Conservation (phyloP, 2,113 vertebrate species). For the Tenrec ecaudatus region DNA sequence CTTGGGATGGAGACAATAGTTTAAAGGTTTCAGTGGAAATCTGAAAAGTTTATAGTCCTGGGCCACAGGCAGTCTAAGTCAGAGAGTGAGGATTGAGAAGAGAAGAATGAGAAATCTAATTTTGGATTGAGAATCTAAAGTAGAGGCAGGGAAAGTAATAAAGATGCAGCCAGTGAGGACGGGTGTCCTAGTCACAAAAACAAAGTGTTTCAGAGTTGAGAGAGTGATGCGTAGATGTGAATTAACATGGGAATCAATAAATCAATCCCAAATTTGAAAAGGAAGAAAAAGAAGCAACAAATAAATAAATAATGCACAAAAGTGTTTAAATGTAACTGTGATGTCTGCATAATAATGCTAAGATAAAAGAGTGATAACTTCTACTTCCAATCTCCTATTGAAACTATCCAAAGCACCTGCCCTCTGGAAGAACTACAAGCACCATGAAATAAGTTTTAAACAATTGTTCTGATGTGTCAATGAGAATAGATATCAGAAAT, state of each 20-base stretch:
- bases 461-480: neutral
- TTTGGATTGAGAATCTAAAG: neutral
- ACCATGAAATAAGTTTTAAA: neutral
- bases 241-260: neutral
- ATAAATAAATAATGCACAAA: neutral
- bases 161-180: neutral
- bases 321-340: neutral
- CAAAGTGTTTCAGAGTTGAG: neutral
- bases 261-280: conserved; percentile 20
- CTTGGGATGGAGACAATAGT: neutral
- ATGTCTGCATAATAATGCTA: neutral
- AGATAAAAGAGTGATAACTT: neutral
- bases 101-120: neutral
- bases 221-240: neutral
- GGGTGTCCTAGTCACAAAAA: neutral
- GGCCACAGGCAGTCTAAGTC: neutral
- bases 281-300: neutral
- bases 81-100: neutral
- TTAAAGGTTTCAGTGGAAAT: neutral
- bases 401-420: conserved; percentile 1
- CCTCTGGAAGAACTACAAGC: neutral
- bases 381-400: neutral
- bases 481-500: too few relatives aligned
- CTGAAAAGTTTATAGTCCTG: neutral
- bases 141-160: neutral